Evolutionary conservation across 1,140 invertebrate genomes (phyloP).

Genomic region (Popillia japonica): DNA sequence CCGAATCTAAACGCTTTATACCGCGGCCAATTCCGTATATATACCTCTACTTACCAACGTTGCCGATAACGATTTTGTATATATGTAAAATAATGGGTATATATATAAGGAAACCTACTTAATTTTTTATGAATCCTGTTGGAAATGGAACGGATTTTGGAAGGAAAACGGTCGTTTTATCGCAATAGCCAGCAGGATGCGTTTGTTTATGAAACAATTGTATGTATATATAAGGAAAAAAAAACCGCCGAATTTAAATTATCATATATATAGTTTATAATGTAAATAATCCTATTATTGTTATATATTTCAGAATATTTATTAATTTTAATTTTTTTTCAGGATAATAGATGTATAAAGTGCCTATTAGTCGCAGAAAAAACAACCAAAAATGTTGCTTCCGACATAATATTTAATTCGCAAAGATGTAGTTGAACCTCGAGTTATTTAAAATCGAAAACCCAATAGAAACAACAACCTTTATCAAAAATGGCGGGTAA

Average conservation of each 20-base stretch:
- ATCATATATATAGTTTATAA: no score
- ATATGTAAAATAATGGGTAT: conserved; percentile 26
- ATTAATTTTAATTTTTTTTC: neutral
- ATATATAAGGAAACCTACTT: conserved; percentile 29
- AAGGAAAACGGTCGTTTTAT: neutral
- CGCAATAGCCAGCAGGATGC: neutral
- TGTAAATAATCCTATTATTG: no score
- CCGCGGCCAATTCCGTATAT: neutral
- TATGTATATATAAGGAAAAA: neutral
- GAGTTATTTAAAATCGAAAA: no score
- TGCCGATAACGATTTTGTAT: conserved; percentile 37
- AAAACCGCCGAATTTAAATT: conserved; percentile 1
- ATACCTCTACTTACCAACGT: conserved; percentile 15
- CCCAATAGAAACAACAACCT: conserved; percentile 32
- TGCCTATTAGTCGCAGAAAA: neutral
- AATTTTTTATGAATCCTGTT: conserved; percentile 27
- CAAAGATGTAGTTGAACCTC: conserved; percentile 35
- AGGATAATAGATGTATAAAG: neutral
- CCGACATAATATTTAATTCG: conserved; percentile 34
- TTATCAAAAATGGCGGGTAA: conserved; percentile 27
- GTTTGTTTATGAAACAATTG: conserved; percentile 7
- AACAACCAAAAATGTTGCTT: conserved; percentile 18
- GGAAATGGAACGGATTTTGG: neutral
- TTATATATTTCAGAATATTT: neutral
- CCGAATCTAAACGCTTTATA: neutral